Evolutionary conservation across 2,797 vertebrate species (phyloP), one percentile per base, ranked within the genome.

Genomic region (Danio tinwini): DNA sequence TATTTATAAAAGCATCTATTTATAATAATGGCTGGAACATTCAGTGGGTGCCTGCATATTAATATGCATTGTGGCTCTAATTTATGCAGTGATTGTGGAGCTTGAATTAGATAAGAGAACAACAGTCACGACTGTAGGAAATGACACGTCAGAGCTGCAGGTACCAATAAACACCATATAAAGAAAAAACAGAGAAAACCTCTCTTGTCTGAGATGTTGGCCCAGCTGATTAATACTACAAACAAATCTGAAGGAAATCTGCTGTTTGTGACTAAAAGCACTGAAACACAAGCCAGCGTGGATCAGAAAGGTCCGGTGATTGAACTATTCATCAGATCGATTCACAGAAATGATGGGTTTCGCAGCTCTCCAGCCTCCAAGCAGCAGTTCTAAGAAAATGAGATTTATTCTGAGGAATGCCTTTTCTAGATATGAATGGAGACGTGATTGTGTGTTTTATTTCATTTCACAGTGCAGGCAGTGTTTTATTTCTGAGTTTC

Each of bases 1-100:
- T 78, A 70, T 78, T 78, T 69, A 78, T 78, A 40, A 61, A 70
- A 40, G n/a, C 45, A n/a, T 70, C 29, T 78, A 42, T 62, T 69
- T 52, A 61, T 69, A 78, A 70, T 61, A 78, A 52, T 13, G 37
- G 29, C 40, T 29, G 45, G 55, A 61, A 59, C 44, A 52, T 5
- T 61, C 17, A 70, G 52, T 50, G 8, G 14, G 37, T 78, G 47
- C 59, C 65, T 52, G 65, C 55, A 62, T 78, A 61, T 70, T 78
- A 78, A 78, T 42, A 52, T 69, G 45, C 29, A 70, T 78, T 11
- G 17, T 21, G 8, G 29, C 55, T 78, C n/a, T 62, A 21, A 61
- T 78, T 62, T 59, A 69, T 70, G 55, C 55, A 50, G 7, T 1
- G 42, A 58, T 47, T 49, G 19, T 59, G 63, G 10, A 7, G 29